These are phyloP conservation scores for Caenorhabditis sinica DNA, from an alignment of 2,888 invertebrate species.

Conservation along the genomic window DNA sequence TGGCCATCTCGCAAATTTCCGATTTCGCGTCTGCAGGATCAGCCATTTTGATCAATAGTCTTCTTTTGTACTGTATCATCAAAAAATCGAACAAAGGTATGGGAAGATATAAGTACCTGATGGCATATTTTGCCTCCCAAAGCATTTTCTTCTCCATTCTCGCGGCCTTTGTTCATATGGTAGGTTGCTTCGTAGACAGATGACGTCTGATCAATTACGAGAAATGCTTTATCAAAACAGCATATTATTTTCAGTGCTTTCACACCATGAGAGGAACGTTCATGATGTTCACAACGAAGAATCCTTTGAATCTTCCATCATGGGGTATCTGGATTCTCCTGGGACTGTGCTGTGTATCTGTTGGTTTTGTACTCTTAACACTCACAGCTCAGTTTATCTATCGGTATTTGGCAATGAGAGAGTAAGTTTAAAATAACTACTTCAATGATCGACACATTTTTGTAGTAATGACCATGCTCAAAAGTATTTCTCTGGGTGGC, in stretches of 20 bases:
- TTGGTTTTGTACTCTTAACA: conserved; percentile 40
- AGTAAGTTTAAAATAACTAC: neutral
- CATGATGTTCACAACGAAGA: conserved; percentile 54
- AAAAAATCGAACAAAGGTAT: conserved; percentile 39
- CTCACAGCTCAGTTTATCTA: conserved; percentile 42
- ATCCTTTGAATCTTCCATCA: conserved; percentile 24
- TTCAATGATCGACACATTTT: no score
- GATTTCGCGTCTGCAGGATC: conserved; percentile 1
- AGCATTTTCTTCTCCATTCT: conserved; percentile 52
- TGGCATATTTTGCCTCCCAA: conserved; percentile 44
- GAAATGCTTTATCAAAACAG: no score
- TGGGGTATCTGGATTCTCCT: conserved; percentile 36
- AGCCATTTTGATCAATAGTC: conserved; percentile 31
- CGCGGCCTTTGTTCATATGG: conserved; percentile 47
- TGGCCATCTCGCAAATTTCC: conserved; percentile 5
- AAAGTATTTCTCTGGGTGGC: conserved; percentile 22
- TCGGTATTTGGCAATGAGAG: conserved; percentile 46
- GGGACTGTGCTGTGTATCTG: conserved; percentile 42
- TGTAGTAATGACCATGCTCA: neutral
- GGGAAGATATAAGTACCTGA: conserved; percentile 38
- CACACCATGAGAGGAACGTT: conserved; percentile 46
- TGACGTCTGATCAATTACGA: neutral
- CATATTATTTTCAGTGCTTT: conserved; percentile 28
- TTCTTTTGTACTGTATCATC: conserved; percentile 46
- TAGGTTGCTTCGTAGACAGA: no score